Percentiles rank a stretch among this genome's conserved stretches.
Evolutionary conservation across 2,888 invertebrate genomes (phyloP).

Genomic region (Troilus luridus): DNA sequence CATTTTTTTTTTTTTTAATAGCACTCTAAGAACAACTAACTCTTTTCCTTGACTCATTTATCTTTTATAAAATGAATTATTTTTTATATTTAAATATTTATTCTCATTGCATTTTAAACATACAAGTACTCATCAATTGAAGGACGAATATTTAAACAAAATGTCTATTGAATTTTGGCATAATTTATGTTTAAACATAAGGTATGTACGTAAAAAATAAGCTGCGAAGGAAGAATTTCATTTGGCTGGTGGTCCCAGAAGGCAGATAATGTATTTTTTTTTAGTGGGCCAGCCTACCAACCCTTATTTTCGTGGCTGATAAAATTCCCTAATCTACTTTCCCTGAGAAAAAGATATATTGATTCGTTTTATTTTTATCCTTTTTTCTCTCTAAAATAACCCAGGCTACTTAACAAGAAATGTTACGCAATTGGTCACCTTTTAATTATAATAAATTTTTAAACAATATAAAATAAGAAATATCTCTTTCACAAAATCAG

Average conservation of each 20-base stretch:
- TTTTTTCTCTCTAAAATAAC: not conserved
- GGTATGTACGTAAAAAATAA: not conserved
- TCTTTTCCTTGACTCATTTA: no score
- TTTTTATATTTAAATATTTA: no score
- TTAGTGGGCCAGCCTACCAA: not conserved
- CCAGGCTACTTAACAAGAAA: not conserved
- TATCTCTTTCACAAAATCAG: no score
- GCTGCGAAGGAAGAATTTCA: not conserved
- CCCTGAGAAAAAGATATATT: conserved; percentile 15
- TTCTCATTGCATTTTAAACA: no score
- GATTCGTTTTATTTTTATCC: not conserved
- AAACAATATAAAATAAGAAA: no score
- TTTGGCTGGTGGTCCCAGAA: not conserved
- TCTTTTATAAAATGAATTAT: no score
- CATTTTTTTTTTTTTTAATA: no score
- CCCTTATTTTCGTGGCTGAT: conserved; percentile 24
- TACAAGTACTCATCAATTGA: no score
- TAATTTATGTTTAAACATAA: not conserved
- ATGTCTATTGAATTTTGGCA: no score
- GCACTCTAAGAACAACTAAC: no score
- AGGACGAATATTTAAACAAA: no score
- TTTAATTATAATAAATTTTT: no score
- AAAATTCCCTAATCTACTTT: conserved; percentile 25
- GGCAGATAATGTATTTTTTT: conserved; percentile 16
- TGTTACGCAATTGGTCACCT: not conserved